Conservation (phyloP, 2,888 invertebrate species). For the Troides oblongomaculatus region DNA sequence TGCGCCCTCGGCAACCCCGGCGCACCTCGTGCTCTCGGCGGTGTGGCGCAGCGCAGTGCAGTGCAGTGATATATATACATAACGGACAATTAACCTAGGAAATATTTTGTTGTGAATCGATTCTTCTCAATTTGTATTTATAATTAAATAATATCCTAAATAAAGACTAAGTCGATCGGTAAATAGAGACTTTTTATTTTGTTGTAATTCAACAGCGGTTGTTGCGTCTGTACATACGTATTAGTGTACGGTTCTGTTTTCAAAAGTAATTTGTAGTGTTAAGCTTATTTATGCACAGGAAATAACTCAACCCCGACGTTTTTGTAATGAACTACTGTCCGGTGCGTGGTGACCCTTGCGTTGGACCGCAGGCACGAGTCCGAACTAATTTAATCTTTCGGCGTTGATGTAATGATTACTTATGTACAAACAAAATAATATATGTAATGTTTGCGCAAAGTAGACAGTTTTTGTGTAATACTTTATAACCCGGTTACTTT, state of each 20-base stretch:
- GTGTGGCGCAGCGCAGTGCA: conserved; percentile 16
- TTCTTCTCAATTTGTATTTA: conserved; percentile 80
- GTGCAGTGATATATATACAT: conserved; percentile 32
- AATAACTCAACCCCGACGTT: not conserved
- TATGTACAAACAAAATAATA: not conserved
- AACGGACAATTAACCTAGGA: conserved; percentile 50
- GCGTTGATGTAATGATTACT: not conserved
- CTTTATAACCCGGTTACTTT: not conserved
- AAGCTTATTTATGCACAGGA: conserved; percentile 2
- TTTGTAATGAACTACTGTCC: no score
- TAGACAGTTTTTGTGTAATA: not conserved
- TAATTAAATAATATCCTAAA: conserved; percentile 71
- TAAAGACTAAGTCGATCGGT: conserved; percentile 74
- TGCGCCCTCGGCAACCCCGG: conserved; percentile 25
- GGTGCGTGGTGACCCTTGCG: no score
- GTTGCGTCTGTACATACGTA: not conserved
- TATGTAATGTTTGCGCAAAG: no score
- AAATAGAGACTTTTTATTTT: conserved; percentile 41
- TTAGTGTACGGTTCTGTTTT: conserved; percentile 1
- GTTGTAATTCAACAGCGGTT: conserved; percentile 27
- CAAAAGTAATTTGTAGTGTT: not conserved
- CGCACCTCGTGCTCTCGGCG: not conserved
- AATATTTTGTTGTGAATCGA: conserved; percentile 78
- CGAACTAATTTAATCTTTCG: not conserved
- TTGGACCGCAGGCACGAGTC: not conserved